A percentile compares a stretch with the other conserved stretches of the same genome.
These are phyloP conservation scores for Chlorodrepanis virens DNA, from an alignment of 2,113 vertebrate genomes.

Conservation along the genomic window DNA sequence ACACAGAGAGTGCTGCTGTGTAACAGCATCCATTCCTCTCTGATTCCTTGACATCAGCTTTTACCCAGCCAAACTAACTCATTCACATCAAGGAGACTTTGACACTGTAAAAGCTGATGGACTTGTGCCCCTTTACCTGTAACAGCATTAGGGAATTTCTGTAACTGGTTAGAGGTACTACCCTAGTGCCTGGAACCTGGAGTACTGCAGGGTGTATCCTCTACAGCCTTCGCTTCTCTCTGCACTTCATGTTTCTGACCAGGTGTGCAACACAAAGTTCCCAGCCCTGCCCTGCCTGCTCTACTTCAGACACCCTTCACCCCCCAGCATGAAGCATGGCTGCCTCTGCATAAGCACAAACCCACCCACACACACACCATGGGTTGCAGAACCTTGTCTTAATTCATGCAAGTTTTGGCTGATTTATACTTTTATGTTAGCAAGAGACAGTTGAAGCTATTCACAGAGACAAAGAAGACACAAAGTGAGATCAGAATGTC, in stretches of 20 bases:
- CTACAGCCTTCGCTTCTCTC: background rate
- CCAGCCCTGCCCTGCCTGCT: background rate
- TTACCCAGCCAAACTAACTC: background rate
- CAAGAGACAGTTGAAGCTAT: background rate
- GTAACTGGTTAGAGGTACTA: background rate
- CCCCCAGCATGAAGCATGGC: rapidly evolving
- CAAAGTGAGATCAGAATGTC: background rate
- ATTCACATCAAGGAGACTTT: background rate
- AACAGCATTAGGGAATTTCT: background rate
- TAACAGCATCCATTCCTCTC: background rate
- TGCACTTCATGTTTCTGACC: background rate
- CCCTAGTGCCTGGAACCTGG: background rate
- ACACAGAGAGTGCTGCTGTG: rapidly evolving
- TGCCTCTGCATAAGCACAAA: background rate
- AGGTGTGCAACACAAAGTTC: rapidly evolving
- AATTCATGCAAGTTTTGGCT: background rate
- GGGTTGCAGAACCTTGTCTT: background rate
- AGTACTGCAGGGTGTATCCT: background rate
- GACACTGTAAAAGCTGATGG: background rate
- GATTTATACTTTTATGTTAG: background rate
- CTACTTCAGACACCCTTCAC: background rate
- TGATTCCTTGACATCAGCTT: background rate
- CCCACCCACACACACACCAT: background rate
- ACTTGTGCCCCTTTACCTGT: background rate
- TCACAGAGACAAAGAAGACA: background rate